Evolutionary conservation across 2,113 vertebrate species (phyloP).

Genomic region (Atlantisia rogersi): DNA sequence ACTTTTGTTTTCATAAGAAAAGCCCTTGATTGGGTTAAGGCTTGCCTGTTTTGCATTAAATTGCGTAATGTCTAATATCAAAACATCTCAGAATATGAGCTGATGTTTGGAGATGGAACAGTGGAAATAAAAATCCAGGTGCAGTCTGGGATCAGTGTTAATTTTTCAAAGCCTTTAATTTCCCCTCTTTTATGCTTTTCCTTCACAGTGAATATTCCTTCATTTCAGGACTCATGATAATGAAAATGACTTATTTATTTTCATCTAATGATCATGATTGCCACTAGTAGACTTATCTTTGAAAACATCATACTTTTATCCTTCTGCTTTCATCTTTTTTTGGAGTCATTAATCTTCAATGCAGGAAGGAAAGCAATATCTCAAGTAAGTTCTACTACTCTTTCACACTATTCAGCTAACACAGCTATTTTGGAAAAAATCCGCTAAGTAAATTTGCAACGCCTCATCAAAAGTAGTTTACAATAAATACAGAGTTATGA

Average conservation of each 20-base stretch:
- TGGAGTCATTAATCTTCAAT: not conserved
- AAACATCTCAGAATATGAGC: not conserved
- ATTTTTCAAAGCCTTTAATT: slow-evolving; percentile 54
- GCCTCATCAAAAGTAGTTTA: not conserved
- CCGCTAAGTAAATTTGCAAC: slow-evolving; percentile 2
- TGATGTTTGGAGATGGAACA: not conserved
- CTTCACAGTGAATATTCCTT: not conserved
- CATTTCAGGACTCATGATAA: slow-evolving; percentile 1
- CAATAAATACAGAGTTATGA: not conserved
- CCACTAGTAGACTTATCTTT: not conserved
- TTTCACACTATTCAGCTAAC: slow-evolving; percentile 17
- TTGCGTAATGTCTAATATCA: not conserved
- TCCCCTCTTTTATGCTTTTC: not conserved
- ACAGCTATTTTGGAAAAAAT: slow-evolving; percentile 19
- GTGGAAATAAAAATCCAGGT: not conserved
- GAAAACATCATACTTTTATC: not conserved
- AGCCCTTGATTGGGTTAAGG: not conserved
- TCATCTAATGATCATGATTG: not conserved
- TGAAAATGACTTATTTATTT: slow-evolving; percentile 40
- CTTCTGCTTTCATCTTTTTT: slow-evolving; percentile 24
- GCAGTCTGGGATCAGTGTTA: not conserved
- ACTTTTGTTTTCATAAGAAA: not conserved
- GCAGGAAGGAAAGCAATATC: not conserved
- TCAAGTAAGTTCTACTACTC: not conserved
- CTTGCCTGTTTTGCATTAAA: not conserved